Conservation (phyloP, 2,113 vertebrate genomes). For the Monopterus albus region DNA sequence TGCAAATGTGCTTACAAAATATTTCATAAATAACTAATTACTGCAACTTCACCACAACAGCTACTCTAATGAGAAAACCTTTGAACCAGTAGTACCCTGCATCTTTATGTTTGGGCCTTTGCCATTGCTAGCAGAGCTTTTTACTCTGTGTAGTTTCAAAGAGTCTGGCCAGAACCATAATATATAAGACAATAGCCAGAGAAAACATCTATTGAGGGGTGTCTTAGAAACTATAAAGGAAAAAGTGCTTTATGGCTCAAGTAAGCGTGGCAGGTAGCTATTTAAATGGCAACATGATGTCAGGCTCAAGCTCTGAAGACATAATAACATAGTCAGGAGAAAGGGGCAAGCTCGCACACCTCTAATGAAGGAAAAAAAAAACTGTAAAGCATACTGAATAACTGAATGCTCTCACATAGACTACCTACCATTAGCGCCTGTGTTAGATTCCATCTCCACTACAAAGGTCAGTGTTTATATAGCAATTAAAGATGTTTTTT, state of each 20-base stretch:
- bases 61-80: slow-evolving; percentile 21
- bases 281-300: slow-evolving; percentile 61
- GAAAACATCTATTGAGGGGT: slow-evolving; percentile 2
- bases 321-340: slow-evolving; percentile 45
- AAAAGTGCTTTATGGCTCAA: slow-evolving; percentile 11
- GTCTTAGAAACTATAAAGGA: slow-evolving; percentile 7
- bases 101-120: slow-evolving; percentile 42
- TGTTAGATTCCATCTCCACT: slow-evolving; percentile 29
- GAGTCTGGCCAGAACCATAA: neutral
- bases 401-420: slow-evolving; percentile 18
- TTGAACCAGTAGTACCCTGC: slow-evolving; percentile 5
- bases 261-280: slow-evolving; percentile 64
- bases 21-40: slow-evolving; percentile 39
- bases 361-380: slow-evolving; percentile 21
- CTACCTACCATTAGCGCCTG: slow-evolving; percentile 35
- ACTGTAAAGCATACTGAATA: slow-evolving; percentile 26
- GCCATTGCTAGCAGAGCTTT: slow-evolving; percentile 10
- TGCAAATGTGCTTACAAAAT: slow-evolving; percentile 16
- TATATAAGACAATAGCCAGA: neutral
- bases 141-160: slow-evolving; percentile 21
- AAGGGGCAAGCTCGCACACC: slow-evolving; percentile 19
- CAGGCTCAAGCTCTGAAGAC: slow-evolving; percentile 48
- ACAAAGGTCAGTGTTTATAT: slow-evolving; percentile 63
- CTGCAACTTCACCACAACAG: slow-evolving; percentile 33
- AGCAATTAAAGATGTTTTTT: slow-evolving; percentile 66